A percentile compares a stretch with the other conserved stretches of the same genome.
These are phyloP conservation scores for Polymixis flavicincta DNA, from an alignment of 2,888 invertebrate species.

Conservation along the genomic window DNA sequence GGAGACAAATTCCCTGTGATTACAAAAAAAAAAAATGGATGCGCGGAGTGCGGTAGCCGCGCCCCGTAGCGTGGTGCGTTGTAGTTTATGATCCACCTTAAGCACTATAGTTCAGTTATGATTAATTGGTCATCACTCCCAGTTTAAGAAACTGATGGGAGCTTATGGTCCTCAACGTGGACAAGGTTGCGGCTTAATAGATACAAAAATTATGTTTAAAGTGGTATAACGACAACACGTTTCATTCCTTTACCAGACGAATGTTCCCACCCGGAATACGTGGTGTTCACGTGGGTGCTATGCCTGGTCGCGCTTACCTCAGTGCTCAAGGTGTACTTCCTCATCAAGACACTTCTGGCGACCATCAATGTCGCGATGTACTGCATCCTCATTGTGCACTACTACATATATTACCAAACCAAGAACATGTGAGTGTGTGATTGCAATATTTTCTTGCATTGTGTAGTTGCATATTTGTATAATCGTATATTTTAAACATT, in stretches of 20 bases:
- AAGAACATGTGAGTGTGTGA: conserved; percentile 77
- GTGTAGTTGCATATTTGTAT: not conserved
- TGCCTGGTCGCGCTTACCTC: too few species aligned
- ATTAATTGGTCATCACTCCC: not conserved
- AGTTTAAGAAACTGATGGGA: not conserved
- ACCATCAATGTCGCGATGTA: too few species aligned
- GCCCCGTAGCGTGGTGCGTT: too few species aligned
- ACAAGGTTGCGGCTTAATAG: not conserved
- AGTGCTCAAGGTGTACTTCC: too few species aligned
- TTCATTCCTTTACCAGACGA: conserved; percentile 27
- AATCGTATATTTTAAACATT: not conserved
- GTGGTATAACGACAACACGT: not conserved
- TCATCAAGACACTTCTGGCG: too few species aligned
- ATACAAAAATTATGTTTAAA: not conserved
- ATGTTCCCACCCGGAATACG: too few species aligned
- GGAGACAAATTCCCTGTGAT: too few species aligned
- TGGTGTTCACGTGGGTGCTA: too few species aligned
- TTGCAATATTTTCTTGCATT: not conserved
- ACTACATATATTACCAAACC: conserved; percentile 86
- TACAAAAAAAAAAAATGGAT: too few species aligned
- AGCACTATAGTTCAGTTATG: not conserved
- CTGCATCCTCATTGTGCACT: conserved; percentile 53
- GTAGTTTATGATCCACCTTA: too few species aligned
- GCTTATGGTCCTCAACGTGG: not conserved
- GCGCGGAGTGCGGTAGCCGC: too few species aligned